Evolutionary conservation across 2,797 vertebrate species (phyloP), one percentile per base, ranked within the genome.

Genomic region (Gymnopithys bicolor): DNA sequence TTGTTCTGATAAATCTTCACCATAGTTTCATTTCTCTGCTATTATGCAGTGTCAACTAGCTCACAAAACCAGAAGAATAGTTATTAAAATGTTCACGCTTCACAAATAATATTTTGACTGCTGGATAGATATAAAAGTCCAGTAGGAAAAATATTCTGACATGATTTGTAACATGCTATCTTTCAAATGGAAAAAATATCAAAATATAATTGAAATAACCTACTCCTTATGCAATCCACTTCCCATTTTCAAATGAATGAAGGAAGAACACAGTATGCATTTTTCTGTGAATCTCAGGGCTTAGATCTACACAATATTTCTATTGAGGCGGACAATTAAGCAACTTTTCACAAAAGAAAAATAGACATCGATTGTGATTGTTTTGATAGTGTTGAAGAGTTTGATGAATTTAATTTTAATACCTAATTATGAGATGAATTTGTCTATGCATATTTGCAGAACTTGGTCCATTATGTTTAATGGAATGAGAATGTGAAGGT

Each of bases 101-200:
- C 83, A 93, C 94, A 95, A 96, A 94, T 93, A 96, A 90, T 96
- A 97, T 95, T 97, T 96, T 95, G 95, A 97, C 95, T 96, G 74
- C 64, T 91, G 85, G 77, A 90, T 79, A 96, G 94, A 96, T 96
- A 94, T 93, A 94, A 35, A 95, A 96, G 95, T 96, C 95, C 96
- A 91, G 91, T 48, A 96, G 87, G 87, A 94, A 97, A 95, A 94
- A 91, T 94, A 95, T 93, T 96, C 93, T 94, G 90, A 94, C 95
- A 90, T 96, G 94, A 96, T 97, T 96, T 97, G 95, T 90, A 91
- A 86, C 83, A 84, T 19, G 41, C 67, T 96, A 96, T 94, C 91
- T 96, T 95, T 96, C 93, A 94, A 95, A 96, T 49, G 74, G 83
- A 52, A 90, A 93, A 95, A 97, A 96, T 39, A 96, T 88, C 87